Conservation (phyloP, 1,140 invertebrate species). For the Nymphalis io region DNA sequence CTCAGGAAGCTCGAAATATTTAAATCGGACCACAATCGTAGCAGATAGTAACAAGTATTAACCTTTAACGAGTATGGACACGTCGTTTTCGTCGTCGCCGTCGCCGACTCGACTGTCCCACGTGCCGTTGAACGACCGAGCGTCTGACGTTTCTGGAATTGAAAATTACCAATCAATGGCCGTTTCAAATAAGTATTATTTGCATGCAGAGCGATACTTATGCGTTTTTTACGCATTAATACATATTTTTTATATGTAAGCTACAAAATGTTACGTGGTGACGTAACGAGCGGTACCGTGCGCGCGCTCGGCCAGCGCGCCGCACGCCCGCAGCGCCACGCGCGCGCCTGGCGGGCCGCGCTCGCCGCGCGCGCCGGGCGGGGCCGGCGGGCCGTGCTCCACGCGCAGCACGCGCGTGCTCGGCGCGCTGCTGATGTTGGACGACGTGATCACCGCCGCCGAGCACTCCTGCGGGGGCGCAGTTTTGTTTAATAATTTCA, state of each 20-base stretch:
- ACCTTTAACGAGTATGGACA: constrained; percentile 58
- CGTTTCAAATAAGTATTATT: neutral
- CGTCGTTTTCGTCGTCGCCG: constrained; percentile 56
- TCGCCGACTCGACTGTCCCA: constrained; percentile 60
- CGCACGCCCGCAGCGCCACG: constrained; percentile 46
- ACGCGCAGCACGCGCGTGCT: constrained; percentile 91
- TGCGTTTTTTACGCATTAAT: neutral
- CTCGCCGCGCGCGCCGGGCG: constrained; percentile 50
- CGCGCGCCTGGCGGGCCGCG: constrained; percentile 60
- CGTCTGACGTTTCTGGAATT: constrained; percentile 48
- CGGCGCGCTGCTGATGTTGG: constrained; percentile 91
- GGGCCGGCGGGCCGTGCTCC: constrained; percentile 68
- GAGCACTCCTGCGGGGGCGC: constrained; percentile 86
- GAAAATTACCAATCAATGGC: neutral
- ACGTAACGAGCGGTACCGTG: neutral
- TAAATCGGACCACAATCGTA: neutral
- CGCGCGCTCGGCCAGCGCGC: constrained; percentile 50
- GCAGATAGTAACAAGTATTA: neutral
- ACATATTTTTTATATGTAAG: too few species aligned
- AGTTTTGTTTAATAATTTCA: neutral
- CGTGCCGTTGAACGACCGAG: constrained; percentile 57
- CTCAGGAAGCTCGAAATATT: too few species aligned
- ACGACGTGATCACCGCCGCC: constrained; percentile 93
- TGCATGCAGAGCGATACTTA: too few species aligned
- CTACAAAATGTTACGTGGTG: neutral